Conservation (phyloP, 2,888 invertebrate genomes). For the Gisinianus flammeolus region DNA sequence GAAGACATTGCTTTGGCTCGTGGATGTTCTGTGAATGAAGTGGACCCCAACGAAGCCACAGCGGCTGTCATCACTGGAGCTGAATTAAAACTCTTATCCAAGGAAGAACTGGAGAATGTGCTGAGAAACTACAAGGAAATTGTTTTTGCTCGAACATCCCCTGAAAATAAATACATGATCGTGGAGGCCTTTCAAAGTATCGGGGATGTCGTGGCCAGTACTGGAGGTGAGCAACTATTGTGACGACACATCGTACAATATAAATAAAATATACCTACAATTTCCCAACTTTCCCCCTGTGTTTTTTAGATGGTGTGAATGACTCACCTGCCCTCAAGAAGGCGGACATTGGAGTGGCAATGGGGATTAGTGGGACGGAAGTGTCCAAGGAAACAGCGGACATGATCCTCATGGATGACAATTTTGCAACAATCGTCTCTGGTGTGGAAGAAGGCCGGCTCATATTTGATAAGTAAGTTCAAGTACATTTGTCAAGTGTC, state of each 20-base stretch:
- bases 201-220: constrained; percentile 80
- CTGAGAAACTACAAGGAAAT: constrained; percentile 63
- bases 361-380: constrained; percentile 79
- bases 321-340: constrained; percentile 83
- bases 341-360: constrained; percentile 81
- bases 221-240: too few relatives aligned
- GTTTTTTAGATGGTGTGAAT: constrained; percentile 88
- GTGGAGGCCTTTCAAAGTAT: constrained; percentile 80
- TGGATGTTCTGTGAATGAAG: constrained; percentile 61
- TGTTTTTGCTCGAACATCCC: constrained; percentile 65
- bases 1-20: constrained; percentile 64
- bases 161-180: constrained; percentile 67
- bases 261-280: too few relatives aligned
- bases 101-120: constrained; percentile 64
- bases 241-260: too few relatives aligned
- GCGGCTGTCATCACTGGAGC: constrained; percentile 66
- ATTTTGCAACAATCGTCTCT: constrained; percentile 84
- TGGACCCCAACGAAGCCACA: constrained; percentile 61
- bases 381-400: constrained; percentile 87
- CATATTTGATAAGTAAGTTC: constrained; percentile 99
- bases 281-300: too few relatives aligned
- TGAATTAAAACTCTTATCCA: constrained; percentile 61
- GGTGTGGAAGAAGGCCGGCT: constrained; percentile 90
- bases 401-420: constrained; percentile 85
- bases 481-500: too few relatives aligned